phyloP scores from a whole-genome alignment of 2,113 vertebrate species.

The Hippolais icterina region DNA sequence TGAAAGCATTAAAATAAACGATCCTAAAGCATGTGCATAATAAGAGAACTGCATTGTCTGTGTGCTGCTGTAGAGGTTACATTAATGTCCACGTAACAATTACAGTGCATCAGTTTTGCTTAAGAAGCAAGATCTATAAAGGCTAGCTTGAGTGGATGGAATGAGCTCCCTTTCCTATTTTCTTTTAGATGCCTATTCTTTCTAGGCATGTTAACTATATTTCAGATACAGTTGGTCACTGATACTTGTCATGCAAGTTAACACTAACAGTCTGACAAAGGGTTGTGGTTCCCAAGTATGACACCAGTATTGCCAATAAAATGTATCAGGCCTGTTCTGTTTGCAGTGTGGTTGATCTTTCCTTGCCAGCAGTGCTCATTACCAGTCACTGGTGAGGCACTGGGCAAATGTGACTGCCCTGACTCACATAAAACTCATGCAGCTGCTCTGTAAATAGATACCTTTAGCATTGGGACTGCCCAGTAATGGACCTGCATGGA shows the following conservation, averaged over 20 bases:
- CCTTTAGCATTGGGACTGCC: accelerated
- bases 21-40: constrained; percentile 79
- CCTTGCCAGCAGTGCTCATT: neutral
- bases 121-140: constrained; percentile 59
- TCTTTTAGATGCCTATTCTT: constrained; percentile 72
- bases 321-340: constrained; percentile 31
- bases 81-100: constrained; percentile 68
- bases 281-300: constrained; percentile 51
- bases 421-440: neutral
- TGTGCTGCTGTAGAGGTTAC: constrained; percentile 70
- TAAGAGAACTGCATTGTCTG: constrained; percentile 73
- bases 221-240: constrained; percentile 65
- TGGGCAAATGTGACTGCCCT: neutral
- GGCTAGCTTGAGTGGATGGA: constrained; percentile 56
- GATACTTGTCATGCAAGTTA: constrained; percentile 71
- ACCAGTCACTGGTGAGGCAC: neutral
- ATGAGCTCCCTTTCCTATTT: constrained; percentile 18
- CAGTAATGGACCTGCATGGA: neutral
- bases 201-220: constrained; percentile 70
- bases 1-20: constrained; percentile 82
- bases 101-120: constrained; percentile 60
- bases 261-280: constrained; percentile 53
- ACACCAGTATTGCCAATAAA: constrained; percentile 67
- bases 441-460: neutral
- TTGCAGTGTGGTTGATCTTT: neutral